phyloP scores from a whole-genome alignment of 1,140 invertebrate genomes.

The Trachymyrmex septentrionalis region DNA sequence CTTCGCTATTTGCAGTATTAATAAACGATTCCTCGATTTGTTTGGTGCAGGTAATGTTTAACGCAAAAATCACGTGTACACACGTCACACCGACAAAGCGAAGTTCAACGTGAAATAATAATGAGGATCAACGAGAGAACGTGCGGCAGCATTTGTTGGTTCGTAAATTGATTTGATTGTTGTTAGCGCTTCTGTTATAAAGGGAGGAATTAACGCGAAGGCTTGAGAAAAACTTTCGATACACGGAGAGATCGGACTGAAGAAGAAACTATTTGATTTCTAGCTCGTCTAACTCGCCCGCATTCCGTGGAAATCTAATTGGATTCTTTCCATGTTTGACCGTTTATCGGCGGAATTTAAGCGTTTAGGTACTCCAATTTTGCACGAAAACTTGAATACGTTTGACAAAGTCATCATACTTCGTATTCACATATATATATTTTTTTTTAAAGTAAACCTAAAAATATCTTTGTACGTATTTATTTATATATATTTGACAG shows the following conservation, averaged over 20 bases:
- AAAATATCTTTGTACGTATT: not conserved
- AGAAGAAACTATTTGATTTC: conserved; percentile 59
- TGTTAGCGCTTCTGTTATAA: not conserved
- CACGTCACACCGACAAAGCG: not conserved
- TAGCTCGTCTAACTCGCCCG: conserved; percentile 29
- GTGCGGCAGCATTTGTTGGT: conserved; percentile 6
- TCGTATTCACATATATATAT: not conserved
- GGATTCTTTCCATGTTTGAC: conserved; percentile 17
- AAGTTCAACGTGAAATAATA: conserved; percentile 1
- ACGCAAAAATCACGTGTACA: not conserved
- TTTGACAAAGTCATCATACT: not conserved
- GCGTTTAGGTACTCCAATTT: not conserved
- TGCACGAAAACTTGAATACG: not conserved
- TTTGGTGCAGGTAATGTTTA: not conserved
- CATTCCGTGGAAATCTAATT: conserved; percentile 47
- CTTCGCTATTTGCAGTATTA: not conserved
- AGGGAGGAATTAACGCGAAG: not conserved
- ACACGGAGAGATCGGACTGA: conserved; percentile 6
- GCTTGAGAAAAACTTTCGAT: conserved; percentile 19
- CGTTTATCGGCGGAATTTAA: not conserved
- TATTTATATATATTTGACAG: not conserved
- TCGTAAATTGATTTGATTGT: conserved; percentile 32
- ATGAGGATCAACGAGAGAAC: not conserved
- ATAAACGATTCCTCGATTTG: not conserved
- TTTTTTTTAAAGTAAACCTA: not conserved